Conservation (phyloP, 2,888 invertebrate genomes). For the Cerceris rybyensis region DNA sequence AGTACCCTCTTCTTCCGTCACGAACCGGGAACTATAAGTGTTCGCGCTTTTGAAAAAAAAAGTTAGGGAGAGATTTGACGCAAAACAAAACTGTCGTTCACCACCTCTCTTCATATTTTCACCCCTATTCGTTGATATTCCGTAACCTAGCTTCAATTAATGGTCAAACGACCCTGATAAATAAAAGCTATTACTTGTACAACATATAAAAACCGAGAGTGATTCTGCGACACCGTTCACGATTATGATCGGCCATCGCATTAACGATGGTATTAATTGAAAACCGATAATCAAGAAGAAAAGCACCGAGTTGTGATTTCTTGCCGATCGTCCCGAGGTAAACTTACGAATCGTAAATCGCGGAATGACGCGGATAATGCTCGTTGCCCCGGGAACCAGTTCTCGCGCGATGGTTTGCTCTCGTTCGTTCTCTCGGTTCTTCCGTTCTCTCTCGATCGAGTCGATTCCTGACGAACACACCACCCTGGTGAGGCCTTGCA, state of each 20-base stretch:
- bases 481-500: conserved; percentile 22
- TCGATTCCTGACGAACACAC: conserved; percentile 47
- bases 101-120: background rate
- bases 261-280: background rate
- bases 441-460: conserved; percentile 38
- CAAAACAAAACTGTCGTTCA: background rate
- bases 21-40: background rate
- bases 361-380: conserved; percentile 54
- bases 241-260: too few species aligned
- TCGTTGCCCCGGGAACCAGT: conserved; percentile 56
- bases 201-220: too few species aligned
- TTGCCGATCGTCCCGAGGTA: conserved; percentile 47
- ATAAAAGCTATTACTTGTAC: too few species aligned
- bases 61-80: background rate
- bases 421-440: conserved; percentile 25
- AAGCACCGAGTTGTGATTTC: conserved; percentile 38
- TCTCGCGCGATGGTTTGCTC: conserved; percentile 35
- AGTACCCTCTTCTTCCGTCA: conserved; percentile 28
- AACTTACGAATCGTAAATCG: conserved; percentile 55
- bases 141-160: too few species aligned
- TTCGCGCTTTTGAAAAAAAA: background rate
- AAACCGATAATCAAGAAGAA: conserved; percentile 26
- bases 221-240: too few species aligned
- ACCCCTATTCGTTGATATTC: background rate
- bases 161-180: too few species aligned